Percentiles rank a stretch among this genome's conserved stretches.
Conservation (phyloP, 2,888 invertebrate species). For the Micoletzkya japonica region DNA sequence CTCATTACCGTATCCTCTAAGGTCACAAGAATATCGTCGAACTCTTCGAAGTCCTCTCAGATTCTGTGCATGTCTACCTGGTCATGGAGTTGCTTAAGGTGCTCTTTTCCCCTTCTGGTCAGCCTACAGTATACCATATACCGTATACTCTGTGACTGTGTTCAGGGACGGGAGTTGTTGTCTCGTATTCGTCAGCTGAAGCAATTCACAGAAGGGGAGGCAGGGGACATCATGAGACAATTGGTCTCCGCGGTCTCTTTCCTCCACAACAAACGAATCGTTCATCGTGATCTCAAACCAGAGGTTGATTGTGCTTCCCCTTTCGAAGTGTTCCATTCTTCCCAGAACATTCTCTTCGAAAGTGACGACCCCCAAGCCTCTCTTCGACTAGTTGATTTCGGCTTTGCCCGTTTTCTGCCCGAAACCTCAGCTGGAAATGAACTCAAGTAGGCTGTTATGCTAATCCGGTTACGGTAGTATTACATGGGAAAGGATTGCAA, state of each 20-base stretch:
- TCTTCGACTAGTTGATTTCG: conserved; percentile 92
- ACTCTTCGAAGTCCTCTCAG: conserved; percentile 79
- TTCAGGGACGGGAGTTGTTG: conserved; percentile 17
- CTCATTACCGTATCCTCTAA: not conserved
- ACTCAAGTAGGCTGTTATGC: conserved; percentile 42
- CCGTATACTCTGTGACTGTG: not conserved
- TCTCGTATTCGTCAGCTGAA: conserved; percentile 73
- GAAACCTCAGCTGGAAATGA: conserved; percentile 47
- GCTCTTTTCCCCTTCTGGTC: not conserved
- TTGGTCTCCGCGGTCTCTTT: conserved; percentile 81
- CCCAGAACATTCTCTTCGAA: conserved; percentile 75
- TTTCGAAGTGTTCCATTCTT: conserved; percentile 23
- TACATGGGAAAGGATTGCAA: not conserved
- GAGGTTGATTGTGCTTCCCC: conserved; percentile 71
- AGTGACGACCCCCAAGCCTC: conserved; percentile 70
- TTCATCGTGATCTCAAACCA: conserved; percentile 91
- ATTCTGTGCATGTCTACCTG: conserved; percentile 79
- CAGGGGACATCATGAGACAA: conserved; percentile 78
- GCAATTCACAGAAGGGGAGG: conserved; percentile 78
- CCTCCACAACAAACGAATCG: conserved; percentile 82
- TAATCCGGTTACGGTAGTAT: not conserved
- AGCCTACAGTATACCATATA: not conserved
- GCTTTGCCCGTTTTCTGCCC: conserved; percentile 82
- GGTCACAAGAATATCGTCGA: conserved; percentile 82
- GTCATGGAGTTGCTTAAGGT: conserved; percentile 78